These are phyloP conservation scores for Plebejus melissa DNA, from an alignment of 2,888 invertebrate genomes.

Conservation along the genomic window DNA sequence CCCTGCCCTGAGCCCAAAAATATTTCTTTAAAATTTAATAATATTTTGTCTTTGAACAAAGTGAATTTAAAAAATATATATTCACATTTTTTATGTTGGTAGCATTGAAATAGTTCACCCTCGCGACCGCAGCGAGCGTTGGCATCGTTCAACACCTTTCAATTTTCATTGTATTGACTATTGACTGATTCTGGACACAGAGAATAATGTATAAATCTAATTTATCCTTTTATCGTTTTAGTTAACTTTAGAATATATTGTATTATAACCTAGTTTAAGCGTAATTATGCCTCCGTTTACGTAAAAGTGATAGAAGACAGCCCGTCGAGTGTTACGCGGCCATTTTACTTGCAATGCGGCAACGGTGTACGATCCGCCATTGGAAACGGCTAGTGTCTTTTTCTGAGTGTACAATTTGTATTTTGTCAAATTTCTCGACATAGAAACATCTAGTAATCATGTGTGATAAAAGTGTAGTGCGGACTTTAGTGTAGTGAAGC, in stretches of 20 bases:
- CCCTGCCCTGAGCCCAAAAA: too few relatives aligned
- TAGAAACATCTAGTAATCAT: constrained; percentile 75
- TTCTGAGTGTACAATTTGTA: constrained; percentile 81
- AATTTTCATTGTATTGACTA: constrained; percentile 87
- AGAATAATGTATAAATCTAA: constrained; percentile 82
- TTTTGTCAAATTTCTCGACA: constrained; percentile 71
- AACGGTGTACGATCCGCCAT: constrained; percentile 86
- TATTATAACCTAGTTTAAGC: constrained; percentile 75
- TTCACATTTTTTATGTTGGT: constrained; percentile 55
- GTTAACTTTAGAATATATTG: constrained; percentile 72
- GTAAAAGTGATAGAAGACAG: constrained; percentile 75
- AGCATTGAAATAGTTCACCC: constrained; percentile 72
- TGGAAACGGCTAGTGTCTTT: constrained; percentile 84
- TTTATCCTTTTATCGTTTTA: constrained; percentile 78
- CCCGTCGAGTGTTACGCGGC: constrained; percentile 81
- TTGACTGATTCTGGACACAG: constrained; percentile 82
- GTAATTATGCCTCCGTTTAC: constrained; percentile 74
- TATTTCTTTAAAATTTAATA: too few relatives aligned
- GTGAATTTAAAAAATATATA: not conserved
- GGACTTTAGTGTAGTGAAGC: constrained; percentile 79
- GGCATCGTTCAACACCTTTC: constrained; percentile 84
- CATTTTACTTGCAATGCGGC: constrained; percentile 86
- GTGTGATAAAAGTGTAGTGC: constrained; percentile 78
- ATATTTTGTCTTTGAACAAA: too few relatives aligned
- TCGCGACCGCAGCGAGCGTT: constrained; percentile 80